These are phyloP conservation scores for Ranitomeya variabilis DNA, from an alignment of 2,113 vertebrate genomes.

Conservation along the genomic window DNA sequence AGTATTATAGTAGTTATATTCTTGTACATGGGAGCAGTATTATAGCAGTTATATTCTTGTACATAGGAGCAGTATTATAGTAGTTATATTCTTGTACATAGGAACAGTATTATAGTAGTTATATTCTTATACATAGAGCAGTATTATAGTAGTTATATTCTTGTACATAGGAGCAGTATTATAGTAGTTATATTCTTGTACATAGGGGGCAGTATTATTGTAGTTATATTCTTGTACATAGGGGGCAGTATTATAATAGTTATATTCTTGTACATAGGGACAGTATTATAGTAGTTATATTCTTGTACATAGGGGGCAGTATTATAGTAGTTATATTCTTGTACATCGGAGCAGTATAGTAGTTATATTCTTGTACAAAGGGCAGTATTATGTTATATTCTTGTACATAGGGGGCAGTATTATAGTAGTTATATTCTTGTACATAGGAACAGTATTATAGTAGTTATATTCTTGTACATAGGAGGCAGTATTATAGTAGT, in stretches of 20 bases:
- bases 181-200: neutral
- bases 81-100: conserved; percentile 4
- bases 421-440: conserved; percentile 1
- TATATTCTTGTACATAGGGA: too few relatives aligned
- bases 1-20: neutral
- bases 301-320: neutral
- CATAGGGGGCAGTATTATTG: neutral
- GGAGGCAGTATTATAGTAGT: neutral
- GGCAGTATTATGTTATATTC: neutral
- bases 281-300: neutral
- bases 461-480: neutral
- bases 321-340: conserved; percentile 6
- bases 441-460: neutral
- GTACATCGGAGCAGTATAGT: neutral
- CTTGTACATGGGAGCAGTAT: neutral
- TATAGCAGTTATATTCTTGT: too few relatives aligned
- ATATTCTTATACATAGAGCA: neutral
- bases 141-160: neutral
- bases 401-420: neutral
- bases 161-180: neutral
- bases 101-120: neutral
- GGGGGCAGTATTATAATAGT: neutral
- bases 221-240: neutral
- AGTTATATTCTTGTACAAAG: neutral
- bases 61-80: neutral